These are phyloP conservation scores for Holotrichia oblita DNA, from an alignment of 1,140 invertebrate species.

Conservation along the genomic window DNA sequence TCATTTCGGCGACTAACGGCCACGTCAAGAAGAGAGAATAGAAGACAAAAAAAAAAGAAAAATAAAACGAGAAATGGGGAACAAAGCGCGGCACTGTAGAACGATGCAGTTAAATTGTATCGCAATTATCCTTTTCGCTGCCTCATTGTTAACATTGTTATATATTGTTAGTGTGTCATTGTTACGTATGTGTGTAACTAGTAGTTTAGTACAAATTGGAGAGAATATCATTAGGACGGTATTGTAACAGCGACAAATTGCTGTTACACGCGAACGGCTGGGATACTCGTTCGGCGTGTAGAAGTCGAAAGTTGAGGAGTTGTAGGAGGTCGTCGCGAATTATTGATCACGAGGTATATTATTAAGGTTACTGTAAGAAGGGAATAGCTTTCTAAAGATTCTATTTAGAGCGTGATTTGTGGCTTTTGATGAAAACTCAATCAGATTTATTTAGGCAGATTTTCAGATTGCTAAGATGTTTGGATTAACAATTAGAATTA, in stretches of 20 bases:
- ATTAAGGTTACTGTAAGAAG: neutral
- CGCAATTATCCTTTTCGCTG: slow-evolving; percentile 5
- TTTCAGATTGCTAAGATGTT: too few relatives aligned
- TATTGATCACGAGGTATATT: slow-evolving; percentile 7
- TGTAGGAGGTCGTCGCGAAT: neutral
- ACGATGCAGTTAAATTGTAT: neutral
- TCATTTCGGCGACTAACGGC: slow-evolving; percentile 23
- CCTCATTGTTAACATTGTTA: slow-evolving; percentile 13
- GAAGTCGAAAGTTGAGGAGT: neutral
- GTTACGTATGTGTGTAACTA: neutral
- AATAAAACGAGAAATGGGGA: neutral
- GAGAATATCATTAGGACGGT: slow-evolving; percentile 16
- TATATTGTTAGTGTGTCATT: slow-evolving; percentile 12
- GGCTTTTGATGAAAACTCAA: neutral
- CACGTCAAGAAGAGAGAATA: neutral
- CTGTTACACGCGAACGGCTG: neutral
- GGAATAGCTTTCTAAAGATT: neutral
- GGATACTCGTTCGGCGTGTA: neutral
- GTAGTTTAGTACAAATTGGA: neutral
- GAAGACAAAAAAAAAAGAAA: neutral
- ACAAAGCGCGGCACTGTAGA: neutral
- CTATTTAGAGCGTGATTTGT: neutral
- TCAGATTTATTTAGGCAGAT: too few relatives aligned
- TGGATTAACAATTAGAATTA: too few relatives aligned
- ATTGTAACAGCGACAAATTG: slow-evolving; percentile 11